phyloP scores from a whole-genome alignment of 2,113 vertebrate species.

The Hyaena hyaena region DNA sequence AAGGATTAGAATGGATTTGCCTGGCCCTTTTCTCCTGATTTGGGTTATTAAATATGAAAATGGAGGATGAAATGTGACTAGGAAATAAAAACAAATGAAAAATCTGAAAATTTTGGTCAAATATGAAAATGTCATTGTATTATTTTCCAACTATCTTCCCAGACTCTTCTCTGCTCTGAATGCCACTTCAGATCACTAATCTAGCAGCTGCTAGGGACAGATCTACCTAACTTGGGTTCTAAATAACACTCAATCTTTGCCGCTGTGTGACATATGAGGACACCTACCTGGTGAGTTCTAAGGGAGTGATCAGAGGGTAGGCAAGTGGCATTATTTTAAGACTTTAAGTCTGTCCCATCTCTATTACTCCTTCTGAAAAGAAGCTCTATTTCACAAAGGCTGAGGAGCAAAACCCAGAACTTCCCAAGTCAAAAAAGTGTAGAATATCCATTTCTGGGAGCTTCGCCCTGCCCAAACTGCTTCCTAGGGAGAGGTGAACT shows the following conservation, averaged over 20 bases:
- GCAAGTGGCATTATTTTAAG: background rate
- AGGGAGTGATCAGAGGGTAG: background rate
- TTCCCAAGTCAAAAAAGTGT: background rate
- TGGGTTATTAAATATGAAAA: constrained; percentile 40
- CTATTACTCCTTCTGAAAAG: background rate
- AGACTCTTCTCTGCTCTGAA: background rate
- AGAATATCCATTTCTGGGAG: constrained; percentile 37
- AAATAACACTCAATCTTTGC: background rate
- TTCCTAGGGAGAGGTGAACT: constrained; percentile 11
- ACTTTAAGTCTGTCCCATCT: background rate
- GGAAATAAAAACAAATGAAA: constrained; percentile 35
- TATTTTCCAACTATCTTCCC: background rate
- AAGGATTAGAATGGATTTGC: constrained; percentile 7
- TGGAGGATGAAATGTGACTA: background rate
- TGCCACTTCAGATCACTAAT: constrained; percentile 1
- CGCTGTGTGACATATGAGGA: background rate
- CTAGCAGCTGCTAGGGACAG: background rate
- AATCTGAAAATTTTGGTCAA: constrained; percentile 26
- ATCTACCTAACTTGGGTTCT: background rate
- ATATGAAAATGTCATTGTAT: constrained; percentile 32
- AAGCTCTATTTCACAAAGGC: constrained; percentile 25
- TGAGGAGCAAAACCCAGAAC: background rate
- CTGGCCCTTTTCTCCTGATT: background rate
- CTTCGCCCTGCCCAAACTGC: background rate
- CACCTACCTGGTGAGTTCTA: background rate